Evolutionary conservation across 2,797 vertebrate species (phyloP).

Genomic region (Poecilia gillii): DNA sequence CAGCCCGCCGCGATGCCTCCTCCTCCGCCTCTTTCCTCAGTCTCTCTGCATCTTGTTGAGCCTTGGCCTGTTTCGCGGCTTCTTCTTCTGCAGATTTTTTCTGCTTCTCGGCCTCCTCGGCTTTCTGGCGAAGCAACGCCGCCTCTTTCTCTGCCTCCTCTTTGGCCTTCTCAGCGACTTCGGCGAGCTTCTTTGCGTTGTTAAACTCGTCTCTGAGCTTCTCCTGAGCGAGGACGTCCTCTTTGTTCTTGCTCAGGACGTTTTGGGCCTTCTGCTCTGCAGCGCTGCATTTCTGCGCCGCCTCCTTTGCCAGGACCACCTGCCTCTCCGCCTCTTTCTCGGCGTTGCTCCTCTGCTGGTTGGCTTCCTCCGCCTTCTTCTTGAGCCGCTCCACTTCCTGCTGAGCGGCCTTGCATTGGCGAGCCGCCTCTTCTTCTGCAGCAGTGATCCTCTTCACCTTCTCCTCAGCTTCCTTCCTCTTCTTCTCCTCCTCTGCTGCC

Average conservation of each 20-base stretch:
- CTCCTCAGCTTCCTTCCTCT: conserved; percentile 90
- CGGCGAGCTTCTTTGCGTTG: conserved; percentile 83
- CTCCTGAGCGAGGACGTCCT: conserved; percentile 87
- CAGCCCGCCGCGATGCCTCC: conserved; percentile 85
- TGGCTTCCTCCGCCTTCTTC: conserved; percentile 88
- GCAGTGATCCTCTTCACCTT: conserved; percentile 89
- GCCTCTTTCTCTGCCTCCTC: conserved; percentile 89
- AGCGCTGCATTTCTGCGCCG: conserved; percentile 85
- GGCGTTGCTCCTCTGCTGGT: conserved; percentile 86
- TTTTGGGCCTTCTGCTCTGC: conserved; percentile 90
- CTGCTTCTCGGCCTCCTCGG: conserved; percentile 90
- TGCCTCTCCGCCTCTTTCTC: conserved; percentile 90
- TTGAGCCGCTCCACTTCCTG: conserved; percentile 91
- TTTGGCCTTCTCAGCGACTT: conserved; percentile 88
- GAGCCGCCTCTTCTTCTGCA: conserved; percentile 89
- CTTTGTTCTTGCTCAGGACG: conserved; percentile 88
- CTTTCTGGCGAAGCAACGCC: conserved; percentile 83
- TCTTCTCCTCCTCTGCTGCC: conserved; percentile 88
- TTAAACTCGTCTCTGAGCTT: conserved; percentile 87
- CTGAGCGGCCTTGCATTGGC: conserved; percentile 87
- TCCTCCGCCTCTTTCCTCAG: conserved; percentile 89
- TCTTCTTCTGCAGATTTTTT: conserved; percentile 89
- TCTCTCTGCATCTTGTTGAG: conserved; percentile 88
- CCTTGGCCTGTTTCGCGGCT: conserved; percentile 84
- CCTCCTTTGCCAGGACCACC: conserved; percentile 89